phyloP scores from a whole-genome alignment of 2,888 invertebrate species.

The Tipula helvola region DNA sequence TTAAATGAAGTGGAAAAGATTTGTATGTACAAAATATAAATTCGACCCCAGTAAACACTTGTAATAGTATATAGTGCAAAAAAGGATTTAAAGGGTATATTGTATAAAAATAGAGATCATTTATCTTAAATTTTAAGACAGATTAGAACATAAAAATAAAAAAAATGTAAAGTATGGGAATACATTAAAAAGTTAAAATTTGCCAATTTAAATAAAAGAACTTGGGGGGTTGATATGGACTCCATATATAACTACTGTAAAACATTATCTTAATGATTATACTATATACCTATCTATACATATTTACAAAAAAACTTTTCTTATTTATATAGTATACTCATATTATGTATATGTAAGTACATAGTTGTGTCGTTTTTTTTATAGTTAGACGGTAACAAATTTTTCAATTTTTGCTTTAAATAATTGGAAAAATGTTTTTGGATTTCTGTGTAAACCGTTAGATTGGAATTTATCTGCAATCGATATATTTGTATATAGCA shows the following conservation, averaged over 20 bases:
- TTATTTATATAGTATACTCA: background rate
- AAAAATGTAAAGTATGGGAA: background rate
- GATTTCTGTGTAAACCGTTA: background rate
- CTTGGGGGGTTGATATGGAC: background rate
- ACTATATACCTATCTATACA: background rate
- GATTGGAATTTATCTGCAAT: background rate
- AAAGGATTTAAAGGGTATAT: background rate
- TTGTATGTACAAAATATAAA: background rate
- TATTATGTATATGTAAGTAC: background rate
- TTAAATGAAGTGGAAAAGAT: background rate
- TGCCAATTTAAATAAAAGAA: too few relatives aligned
- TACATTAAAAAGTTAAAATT: too few relatives aligned
- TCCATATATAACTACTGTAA: too few relatives aligned
- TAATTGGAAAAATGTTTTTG: background rate
- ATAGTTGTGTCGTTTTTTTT: background rate
- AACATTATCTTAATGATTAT: background rate
- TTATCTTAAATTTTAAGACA: background rate
- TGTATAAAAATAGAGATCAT: background rate
- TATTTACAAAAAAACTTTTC: too few relatives aligned
- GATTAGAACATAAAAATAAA: background rate
- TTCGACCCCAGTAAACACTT: background rate
- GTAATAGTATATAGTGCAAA: background rate
- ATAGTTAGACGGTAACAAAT: background rate
- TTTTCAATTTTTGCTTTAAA: background rate
- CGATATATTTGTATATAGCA: background rate